Evolutionary conservation across 2,113 vertebrate genomes (phyloP), one percentile per base, ranked within the genome.

Genomic region (Ramphastos sulfuratus): DNA sequence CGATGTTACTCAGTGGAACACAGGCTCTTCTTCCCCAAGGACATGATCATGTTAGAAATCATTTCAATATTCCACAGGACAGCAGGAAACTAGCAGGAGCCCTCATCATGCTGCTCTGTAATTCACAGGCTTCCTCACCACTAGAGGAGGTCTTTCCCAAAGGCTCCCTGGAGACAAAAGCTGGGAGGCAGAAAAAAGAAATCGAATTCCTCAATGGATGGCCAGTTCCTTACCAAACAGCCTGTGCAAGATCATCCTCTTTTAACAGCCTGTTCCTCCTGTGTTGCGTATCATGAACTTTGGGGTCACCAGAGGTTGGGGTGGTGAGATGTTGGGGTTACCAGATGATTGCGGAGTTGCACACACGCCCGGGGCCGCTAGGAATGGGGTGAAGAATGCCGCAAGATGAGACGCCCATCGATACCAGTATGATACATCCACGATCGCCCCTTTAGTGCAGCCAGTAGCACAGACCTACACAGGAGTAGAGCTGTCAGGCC

Each of bases 1-100:
- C 87, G 87, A 78, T 90, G 85, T 91, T 94, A 88, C 87, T 91
- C 30, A 33, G 69, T 61, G 73, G 79, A 95, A 94, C 69, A 42
- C 28, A 65, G 72, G 85, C 92, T 80, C n/a, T 87, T 93, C 46
- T 78, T 91, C 91, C 85, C 89, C 73, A 69, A 90, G 70, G 94
- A 69, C 73, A 76, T 25, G 50, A 80, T 59, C 74, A 84, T 75
- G 90, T 85, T 15, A 91, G 82, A 54, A 67, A 87, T 83, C 64
- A 60, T 66, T 91, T 72, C 56, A 94, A 52, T 83, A 78, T 90
- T 92, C 79, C 54, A 72, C 61, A 91, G 48, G 39, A 46, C 64
- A 80, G 58, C 58, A 72, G 82, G 37, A 85, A 67, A 80, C 58
- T 95, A 82, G 44, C 75, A 74, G 79, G 65, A 94, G 44, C 23